A percentile compares a stretch with the other conserved stretches of the same genome.
Evolutionary conservation across 2,888 invertebrate species (phyloP).

Genomic region (Andrena trimmerana): DNA sequence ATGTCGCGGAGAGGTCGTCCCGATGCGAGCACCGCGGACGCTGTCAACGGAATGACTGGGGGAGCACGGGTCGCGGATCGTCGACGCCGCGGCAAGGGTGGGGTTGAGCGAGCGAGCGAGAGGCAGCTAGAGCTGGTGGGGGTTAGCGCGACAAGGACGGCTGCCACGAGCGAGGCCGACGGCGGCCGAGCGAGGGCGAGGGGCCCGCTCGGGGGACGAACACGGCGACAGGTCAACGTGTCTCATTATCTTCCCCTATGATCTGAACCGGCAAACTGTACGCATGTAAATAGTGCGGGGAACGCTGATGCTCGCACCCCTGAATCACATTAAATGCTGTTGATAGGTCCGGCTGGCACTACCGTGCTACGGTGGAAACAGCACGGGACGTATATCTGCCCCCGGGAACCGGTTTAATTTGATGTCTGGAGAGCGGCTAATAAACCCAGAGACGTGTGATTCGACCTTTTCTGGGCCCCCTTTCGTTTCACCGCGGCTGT

Average conservation of each 20-base stretch:
- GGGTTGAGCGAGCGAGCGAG: constrained; percentile 42
- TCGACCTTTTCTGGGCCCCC: constrained; percentile 35
- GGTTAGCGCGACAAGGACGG: constrained; percentile 20
- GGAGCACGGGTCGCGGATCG: constrained; percentile 57
- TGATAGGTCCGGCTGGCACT: constrained; percentile 58
- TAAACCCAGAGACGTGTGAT: constrained; percentile 50
- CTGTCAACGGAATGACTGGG: constrained; percentile 80
- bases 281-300: constrained; percentile 60
- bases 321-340: constrained; percentile 65
- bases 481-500: constrained; percentile 25
- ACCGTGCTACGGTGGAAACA: constrained; percentile 49
- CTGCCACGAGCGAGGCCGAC: constrained; percentile 5
- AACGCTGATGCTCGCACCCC: constrained; percentile 55
- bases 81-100: constrained; percentile 39
- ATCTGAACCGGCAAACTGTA: constrained; percentile 60
- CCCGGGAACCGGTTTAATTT: constrained; percentile 70
- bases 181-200: constrained; percentile 16
- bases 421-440: constrained; percentile 59
- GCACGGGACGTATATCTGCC: constrained; percentile 44
- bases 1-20: not conserved
- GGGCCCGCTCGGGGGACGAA: constrained; percentile 34
- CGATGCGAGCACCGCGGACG: constrained; percentile 68
- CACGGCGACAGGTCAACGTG: constrained; percentile 65
- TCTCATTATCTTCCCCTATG: constrained; percentile 60
- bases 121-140: constrained; percentile 35